phyloP scores from a whole-genome alignment of 2,888 invertebrate genomes.

The Papilio elwesi region DNA sequence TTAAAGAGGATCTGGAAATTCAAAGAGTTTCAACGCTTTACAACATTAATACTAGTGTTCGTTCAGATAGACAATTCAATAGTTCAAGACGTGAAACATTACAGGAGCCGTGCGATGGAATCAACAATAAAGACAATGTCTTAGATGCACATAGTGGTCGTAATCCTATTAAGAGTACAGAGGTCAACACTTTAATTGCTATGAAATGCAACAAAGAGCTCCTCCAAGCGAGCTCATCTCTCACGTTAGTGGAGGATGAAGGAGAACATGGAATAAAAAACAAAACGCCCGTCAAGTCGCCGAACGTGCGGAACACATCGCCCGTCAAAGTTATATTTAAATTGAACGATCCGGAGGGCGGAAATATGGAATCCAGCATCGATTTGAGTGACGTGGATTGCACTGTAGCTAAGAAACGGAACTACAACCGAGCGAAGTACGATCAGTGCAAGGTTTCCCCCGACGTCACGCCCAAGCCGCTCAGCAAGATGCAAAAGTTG shows the following conservation, averaged over 20 bases:
- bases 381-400: conserved; percentile 49
- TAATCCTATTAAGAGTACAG: conserved; percentile 52
- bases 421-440: conserved; percentile 54
- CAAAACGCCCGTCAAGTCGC: conserved; percentile 41
- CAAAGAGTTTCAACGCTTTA: conserved; percentile 25
- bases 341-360: conserved; percentile 43
- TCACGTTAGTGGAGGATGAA: conserved; percentile 70
- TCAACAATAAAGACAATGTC: conserved; percentile 48
- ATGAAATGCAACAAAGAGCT: conserved; percentile 70
- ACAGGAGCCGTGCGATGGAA: conserved; percentile 44
- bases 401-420: conserved; percentile 59
- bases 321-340: conserved; percentile 55
- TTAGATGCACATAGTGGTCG: conserved; percentile 53
- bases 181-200: conserved; percentile 67
- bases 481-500: conserved; percentile 62
- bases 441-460: conserved; percentile 45
- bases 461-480: conserved; percentile 68
- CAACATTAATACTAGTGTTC: conserved; percentile 18
- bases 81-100: conserved; percentile 23
- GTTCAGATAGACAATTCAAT: background rate
- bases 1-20: background rate
- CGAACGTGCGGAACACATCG: conserved; percentile 37
- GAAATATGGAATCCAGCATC: conserved; percentile 49
- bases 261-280: conserved; percentile 43
- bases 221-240: conserved; percentile 61